Conservation (phyloP, 2,888 invertebrate species). For the Hirtodrosophila alboralis region DNA sequence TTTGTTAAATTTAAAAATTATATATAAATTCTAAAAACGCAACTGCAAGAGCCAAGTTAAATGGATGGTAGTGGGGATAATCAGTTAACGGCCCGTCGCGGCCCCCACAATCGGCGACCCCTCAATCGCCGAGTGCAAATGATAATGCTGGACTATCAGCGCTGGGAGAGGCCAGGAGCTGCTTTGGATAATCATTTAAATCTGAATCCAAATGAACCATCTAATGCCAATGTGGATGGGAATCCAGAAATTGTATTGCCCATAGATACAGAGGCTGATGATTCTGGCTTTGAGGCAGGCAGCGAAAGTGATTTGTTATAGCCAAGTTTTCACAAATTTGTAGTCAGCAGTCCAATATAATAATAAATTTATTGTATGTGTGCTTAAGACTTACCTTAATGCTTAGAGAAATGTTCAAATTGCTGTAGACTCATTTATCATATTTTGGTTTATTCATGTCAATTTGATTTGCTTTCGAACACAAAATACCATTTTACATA, state of each 20-base stretch:
- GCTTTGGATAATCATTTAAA: background rate
- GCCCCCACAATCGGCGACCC: slow-evolving; percentile 11
- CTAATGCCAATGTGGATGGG: background rate
- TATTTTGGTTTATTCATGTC: slow-evolving; percentile 72
- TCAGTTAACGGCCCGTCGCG: slow-evolving; percentile 34
- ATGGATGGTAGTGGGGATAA: slow-evolving; percentile 75
- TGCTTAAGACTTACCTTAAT: slow-evolving; percentile 9
- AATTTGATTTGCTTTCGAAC: slow-evolving; percentile 55
- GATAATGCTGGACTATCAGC: slow-evolving; percentile 25
- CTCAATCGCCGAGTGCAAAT: slow-evolving; percentile 27
- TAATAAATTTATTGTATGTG: slow-evolving; percentile 41
- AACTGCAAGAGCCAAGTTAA: slow-evolving; percentile 2
- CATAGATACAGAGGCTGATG: slow-evolving; percentile 27
- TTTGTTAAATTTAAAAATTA: slow-evolving; percentile 8
- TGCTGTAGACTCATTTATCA: slow-evolving; percentile 48
- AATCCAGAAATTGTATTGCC: background rate
- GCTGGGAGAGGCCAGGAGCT: slow-evolving; percentile 13
- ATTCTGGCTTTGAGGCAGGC: slow-evolving; percentile 69
- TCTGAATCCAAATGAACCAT: background rate
- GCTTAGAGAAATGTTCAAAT: too few relatives aligned
- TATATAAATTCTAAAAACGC: slow-evolving; percentile 5
- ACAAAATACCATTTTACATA: slow-evolving; percentile 56
- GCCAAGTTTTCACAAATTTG: slow-evolving; percentile 2
- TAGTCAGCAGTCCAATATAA: slow-evolving; percentile 19
- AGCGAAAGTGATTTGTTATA: slow-evolving; percentile 55